These are phyloP conservation scores for Nemotelus nigrinus DNA, from an alignment of 2,888 invertebrate genomes.

Conservation along the genomic window DNA sequence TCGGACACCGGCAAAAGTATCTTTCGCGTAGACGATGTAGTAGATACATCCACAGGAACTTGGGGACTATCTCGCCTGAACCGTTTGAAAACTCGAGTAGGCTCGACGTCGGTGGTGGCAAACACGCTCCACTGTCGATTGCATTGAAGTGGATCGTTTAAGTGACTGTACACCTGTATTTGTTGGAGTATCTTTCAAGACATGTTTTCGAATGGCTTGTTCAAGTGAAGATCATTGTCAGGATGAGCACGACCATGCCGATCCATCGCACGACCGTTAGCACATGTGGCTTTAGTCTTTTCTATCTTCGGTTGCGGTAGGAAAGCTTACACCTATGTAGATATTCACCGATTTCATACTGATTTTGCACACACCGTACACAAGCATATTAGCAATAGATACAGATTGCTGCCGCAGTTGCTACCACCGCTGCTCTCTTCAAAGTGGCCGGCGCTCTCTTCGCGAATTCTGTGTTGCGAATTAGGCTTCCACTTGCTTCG, in stretches of 20 bases:
- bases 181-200: constrained; percentile 3
- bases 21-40: background rate
- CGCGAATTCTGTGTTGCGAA: constrained; percentile 26
- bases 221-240: constrained; percentile 33
- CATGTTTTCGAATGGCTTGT: constrained; percentile 11
- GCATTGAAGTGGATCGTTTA: background rate
- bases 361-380: constrained; percentile 17
- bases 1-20: constrained; percentile 1
- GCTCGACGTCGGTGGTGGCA: background rate
- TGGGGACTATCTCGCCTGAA: background rate
- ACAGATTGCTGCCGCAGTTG: background rate
- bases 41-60: background rate
- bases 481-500: constrained; percentile 3
- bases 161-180: constrained; percentile 2
- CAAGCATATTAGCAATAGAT: background rate
- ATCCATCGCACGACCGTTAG: background rate
- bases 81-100: background rate
- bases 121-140: background rate
- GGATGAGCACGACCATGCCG: constrained; percentile 22
- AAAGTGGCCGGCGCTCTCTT: background rate
- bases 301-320: background rate
- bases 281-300: constrained; percentile 1
- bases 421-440: constrained; percentile 5
- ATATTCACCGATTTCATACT: background rate
- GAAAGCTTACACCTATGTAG: background rate